Base-by-base conservation (phyloP, 1,140 invertebrate genomes). In the Lethrus apterus region DNA sequence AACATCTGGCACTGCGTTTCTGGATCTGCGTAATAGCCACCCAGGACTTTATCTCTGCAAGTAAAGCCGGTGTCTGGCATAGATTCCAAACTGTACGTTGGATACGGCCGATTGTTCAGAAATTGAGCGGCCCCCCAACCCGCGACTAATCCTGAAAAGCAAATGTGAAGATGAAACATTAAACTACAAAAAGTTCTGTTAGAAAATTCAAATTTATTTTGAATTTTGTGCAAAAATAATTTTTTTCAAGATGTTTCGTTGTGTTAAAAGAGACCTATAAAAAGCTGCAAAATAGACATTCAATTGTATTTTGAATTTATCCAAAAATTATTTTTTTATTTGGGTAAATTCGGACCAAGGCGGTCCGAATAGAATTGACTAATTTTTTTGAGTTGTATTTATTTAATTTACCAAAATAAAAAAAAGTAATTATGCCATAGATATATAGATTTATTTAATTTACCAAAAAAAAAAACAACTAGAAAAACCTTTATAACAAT, bases 1-100 rank as follows among this genome's bases (percentile, higher is more conserved):
- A 92, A 93, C 72, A 92, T 86, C 69, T 93, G 89, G 69, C 90
- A 93, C 59, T 89, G 84, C 0, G 90, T 85, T 66, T 93, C 89
- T 1, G 82, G 78, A 69, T 93, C 90, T 9, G 89, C 89, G 64
- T 93, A 93, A 67, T 93, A 93, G 30, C 89, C 87, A 48, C 90
- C 90, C 14, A 90, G 75, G 54, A 90, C 86, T 68, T 91, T 89
- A 56, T 87, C 86, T 48, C 80, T 74, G 68, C 91, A 94, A 51
- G 80, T 80, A 72, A 94, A 94, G 42, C 78, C 77, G 32, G 89
- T 92, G 51, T 84, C 79, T 44, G 88, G 89, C 77, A 93, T 87
- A 56, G 79, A 76, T 56, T 88, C 79, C 54, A 82, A 76, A 44
- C 80, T 83, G 67, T 86, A 87, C 48, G 81, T 82, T 29, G 84